A percentile compares a stretch with the other conserved stretches of the same genome.
phyloP scores from a whole-genome alignment of 2,888 invertebrate species.

The Isoperla grammatica region DNA sequence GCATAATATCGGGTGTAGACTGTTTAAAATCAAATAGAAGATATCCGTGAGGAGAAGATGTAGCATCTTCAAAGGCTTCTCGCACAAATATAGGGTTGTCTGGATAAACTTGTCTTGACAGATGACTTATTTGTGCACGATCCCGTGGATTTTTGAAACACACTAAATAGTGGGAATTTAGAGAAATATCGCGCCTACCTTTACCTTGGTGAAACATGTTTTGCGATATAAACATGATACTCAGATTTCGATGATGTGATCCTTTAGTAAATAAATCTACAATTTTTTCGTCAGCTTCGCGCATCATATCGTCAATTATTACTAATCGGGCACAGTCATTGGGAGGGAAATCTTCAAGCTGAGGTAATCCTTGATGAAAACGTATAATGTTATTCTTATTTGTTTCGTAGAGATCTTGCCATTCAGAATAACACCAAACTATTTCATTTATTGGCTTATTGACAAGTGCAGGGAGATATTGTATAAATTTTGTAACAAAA shows the following conservation, averaged over 20 bases:
- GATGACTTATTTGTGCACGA: slow-evolving; percentile 28
- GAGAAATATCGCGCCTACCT: slow-evolving; percentile 31
- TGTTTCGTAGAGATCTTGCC: not conserved
- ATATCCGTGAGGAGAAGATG: slow-evolving; percentile 28
- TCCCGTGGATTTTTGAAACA: slow-evolving; percentile 33
- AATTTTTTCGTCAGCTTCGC: not conserved
- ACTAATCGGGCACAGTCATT: not conserved
- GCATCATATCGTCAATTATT: slow-evolving; percentile 4
- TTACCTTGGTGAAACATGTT: slow-evolving; percentile 33
- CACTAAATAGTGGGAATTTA: slow-evolving; percentile 33
- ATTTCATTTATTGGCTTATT: not conserved
- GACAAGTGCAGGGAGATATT: not conserved
- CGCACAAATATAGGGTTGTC: slow-evolving; percentile 29
- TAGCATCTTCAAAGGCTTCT: slow-evolving; percentile 30
- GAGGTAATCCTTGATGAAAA: slow-evolving; percentile 3
- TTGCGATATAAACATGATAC: slow-evolving; percentile 31
- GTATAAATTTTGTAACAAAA: too few species aligned
- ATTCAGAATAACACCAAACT: not conserved
- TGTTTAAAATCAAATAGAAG: slow-evolving; percentile 31
- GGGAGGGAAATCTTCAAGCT: not conserved
- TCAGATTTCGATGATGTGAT: slow-evolving; percentile 6
- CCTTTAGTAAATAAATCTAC: slow-evolving; percentile 15
- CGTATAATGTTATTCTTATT: not conserved
- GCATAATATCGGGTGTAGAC: slow-evolving; percentile 21
- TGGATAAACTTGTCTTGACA: slow-evolving; percentile 30